Evolutionary conservation across 2,888 invertebrate genomes (phyloP).

Genomic region (Volucella inanis): DNA sequence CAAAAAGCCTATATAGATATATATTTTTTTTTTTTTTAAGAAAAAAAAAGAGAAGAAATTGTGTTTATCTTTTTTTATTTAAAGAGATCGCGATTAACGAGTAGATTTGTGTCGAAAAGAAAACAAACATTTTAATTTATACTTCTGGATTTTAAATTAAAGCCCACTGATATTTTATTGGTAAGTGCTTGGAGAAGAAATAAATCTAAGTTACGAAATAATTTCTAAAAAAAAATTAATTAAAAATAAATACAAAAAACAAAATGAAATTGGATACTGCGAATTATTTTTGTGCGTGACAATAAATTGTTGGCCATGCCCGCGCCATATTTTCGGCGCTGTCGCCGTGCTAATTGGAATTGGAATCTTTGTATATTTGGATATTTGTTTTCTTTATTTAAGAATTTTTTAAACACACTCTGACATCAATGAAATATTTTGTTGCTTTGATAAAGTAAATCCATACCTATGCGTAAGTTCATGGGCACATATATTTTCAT

Average conservation of each 20-base stretch:
- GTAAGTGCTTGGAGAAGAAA: slow-evolving; percentile 5
- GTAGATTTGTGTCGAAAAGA: background rate
- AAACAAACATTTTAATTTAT: slow-evolving; percentile 5
- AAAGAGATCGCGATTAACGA: too few relatives aligned
- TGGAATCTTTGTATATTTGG: too few relatives aligned
- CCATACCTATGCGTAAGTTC: too few relatives aligned
- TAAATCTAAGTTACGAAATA: background rate
- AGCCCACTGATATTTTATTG: slow-evolving; percentile 12
- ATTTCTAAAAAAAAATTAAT: background rate
- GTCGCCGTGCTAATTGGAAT: too few relatives aligned
- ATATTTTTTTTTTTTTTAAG: slow-evolving; percentile 4
- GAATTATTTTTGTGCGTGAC: slow-evolving; percentile 23
- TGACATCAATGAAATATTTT: too few relatives aligned
- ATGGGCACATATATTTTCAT: too few relatives aligned
- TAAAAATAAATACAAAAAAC: background rate
- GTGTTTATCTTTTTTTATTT: slow-evolving; percentile 7
- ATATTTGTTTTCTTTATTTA: too few relatives aligned
- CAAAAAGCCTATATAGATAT: background rate
- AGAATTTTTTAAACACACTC: too few relatives aligned
- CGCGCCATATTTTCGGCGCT: background rate
- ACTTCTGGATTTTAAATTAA: slow-evolving; percentile 4
- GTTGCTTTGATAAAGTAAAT: too few relatives aligned
- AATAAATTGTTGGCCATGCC: background rate
- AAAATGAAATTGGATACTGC: slow-evolving; percentile 40
- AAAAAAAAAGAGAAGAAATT: background rate